These are phyloP conservation scores for Philaethria dido DNA, from an alignment of 2,888 invertebrate genomes.

Conservation along the genomic window DNA sequence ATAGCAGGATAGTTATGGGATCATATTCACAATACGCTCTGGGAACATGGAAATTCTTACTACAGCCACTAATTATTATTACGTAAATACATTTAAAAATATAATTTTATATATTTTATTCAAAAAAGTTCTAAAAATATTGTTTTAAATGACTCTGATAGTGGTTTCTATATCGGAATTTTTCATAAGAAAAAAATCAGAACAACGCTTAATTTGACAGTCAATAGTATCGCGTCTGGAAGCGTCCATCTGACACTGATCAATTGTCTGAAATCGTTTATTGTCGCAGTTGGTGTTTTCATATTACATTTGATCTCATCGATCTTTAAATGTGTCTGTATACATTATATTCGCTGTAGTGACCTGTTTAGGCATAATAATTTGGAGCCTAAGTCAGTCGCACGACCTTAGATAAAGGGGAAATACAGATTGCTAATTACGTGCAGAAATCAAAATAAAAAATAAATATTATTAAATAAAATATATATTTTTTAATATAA, in stretches of 20 bases:
- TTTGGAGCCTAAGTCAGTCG: too few species aligned
- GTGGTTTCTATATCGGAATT: not conserved
- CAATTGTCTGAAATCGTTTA: constrained; percentile 36
- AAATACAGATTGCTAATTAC: not conserved
- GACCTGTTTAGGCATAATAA: not conserved
- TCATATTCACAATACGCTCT: too few species aligned
- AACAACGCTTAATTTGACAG: constrained; percentile 1
- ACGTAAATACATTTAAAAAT: too few species aligned
- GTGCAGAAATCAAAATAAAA: too few species aligned
- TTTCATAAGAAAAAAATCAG: not conserved
- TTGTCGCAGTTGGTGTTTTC: constrained; percentile 33
- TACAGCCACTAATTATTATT: too few species aligned
- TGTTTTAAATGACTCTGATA: too few species aligned
- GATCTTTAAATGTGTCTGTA: constrained; percentile 23
- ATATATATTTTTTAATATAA: not conserved
- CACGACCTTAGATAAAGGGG: not conserved
- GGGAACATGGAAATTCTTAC: too few species aligned
- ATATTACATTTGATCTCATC: constrained; percentile 34
- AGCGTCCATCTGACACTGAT: constrained; percentile 29
- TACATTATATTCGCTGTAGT: not conserved
- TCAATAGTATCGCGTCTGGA: constrained; percentile 24
- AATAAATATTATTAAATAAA: too few species aligned
- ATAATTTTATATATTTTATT: too few species aligned
- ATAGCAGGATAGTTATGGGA: too few species aligned
- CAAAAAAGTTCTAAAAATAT: too few species aligned